Evolutionary conservation across 1,140 invertebrate genomes (phyloP).

Genomic region (Oscheius sp.): DNA sequence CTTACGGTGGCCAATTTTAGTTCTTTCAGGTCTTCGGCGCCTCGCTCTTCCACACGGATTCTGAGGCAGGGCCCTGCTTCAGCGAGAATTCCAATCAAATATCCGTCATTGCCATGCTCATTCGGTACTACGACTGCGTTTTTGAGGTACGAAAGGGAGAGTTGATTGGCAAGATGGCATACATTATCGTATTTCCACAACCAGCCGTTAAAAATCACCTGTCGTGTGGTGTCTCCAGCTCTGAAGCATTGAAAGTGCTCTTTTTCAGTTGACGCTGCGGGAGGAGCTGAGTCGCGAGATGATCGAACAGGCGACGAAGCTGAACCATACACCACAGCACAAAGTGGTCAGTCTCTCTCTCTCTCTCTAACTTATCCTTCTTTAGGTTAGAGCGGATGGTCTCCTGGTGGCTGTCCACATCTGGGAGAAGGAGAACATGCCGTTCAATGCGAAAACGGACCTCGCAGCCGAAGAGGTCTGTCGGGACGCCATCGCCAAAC

Average conservation of each 20-base stretch:
- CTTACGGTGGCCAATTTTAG: no score
- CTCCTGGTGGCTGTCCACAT: slow-evolving; percentile 52
- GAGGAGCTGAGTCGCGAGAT: slow-evolving; percentile 40
- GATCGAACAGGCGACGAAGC: slow-evolving; percentile 41
- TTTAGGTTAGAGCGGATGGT: slow-evolving; percentile 47
- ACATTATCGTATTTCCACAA: no score
- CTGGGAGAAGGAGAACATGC: slow-evolving; percentile 51
- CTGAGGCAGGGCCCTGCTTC: not conserved
- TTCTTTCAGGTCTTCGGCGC: slow-evolving; percentile 23
- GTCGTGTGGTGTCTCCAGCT: no score
- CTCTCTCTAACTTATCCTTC: not conserved
- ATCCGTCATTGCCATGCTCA: slow-evolving; percentile 8
- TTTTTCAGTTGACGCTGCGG: slow-evolving; percentile 15
- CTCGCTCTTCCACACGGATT: not conserved
- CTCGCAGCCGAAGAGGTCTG: slow-evolving; percentile 29
- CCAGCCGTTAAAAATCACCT: no score
- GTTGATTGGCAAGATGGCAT: no score
- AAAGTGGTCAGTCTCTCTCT: not conserved
- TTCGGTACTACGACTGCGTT: slow-evolving; percentile 1
- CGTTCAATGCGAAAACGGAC: slow-evolving; percentile 47
- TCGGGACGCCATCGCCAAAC: slow-evolving; percentile 20
- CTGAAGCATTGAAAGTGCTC: no score
- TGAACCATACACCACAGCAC: not conserved
- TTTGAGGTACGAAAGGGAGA: slow-evolving; percentile 30
- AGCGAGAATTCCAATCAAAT: slow-evolving; percentile 14